Percentiles rank a stretch among this genome's conserved stretches.
phyloP scores from a whole-genome alignment of 2,113 vertebrate species.

The Petroica traversi region DNA sequence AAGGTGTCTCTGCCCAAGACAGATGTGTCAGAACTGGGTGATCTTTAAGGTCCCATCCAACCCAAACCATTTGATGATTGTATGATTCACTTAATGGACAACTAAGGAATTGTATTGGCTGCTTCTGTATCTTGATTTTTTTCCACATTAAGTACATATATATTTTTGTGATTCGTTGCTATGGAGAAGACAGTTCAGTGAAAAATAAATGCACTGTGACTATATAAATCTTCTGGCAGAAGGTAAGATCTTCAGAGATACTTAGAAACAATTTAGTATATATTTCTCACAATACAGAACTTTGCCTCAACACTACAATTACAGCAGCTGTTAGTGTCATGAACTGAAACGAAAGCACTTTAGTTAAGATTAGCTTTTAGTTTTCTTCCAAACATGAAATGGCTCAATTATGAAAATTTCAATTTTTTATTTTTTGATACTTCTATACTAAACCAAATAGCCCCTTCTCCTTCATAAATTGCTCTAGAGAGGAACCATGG shows the following conservation, averaged over 20 bases:
- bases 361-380: slow-evolving; percentile 9
- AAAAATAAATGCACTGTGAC: slow-evolving; percentile 4
- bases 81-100: neutral
- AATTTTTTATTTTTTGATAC: neutral
- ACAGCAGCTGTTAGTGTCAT: slow-evolving; percentile 60
- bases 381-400: slow-evolving; percentile 36
- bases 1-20: neutral
- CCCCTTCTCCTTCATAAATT: neutral
- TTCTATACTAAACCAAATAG: neutral
- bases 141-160: neutral
- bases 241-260: slow-evolving; percentile 9
- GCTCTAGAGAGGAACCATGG: neutral
- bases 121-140: neutral
- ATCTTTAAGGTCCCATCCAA: neutral
- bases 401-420: neutral
- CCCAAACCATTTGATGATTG: neutral
- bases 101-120: neutral
- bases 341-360: slow-evolving; percentile 42
- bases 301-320: slow-evolving; percentile 32
- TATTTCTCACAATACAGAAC: slow-evolving; percentile 26
- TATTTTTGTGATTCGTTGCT: slow-evolving; percentile 12
- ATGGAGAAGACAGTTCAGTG: neutral
- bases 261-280: slow-evolving; percentile 42
- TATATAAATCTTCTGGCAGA: neutral
- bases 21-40: neutral